Conservation (phyloP, 2,888 invertebrate species). For the Parnassius glacialis region DNA sequence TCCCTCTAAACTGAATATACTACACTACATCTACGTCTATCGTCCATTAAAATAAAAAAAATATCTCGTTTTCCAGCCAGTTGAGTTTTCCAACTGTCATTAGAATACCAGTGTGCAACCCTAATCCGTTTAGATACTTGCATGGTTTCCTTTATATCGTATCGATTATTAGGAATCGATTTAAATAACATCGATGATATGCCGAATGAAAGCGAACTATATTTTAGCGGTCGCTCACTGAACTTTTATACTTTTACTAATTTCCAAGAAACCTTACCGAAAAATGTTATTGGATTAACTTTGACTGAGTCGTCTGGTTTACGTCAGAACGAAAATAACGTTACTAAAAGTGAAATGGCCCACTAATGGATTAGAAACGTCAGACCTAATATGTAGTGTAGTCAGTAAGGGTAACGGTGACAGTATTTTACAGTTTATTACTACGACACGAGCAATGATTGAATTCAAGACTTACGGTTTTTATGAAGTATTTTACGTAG, state of each 20-base stretch:
- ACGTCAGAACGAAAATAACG: slow-evolving; percentile 4
- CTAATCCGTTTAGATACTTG: slow-evolving; percentile 22
- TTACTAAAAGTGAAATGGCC: slow-evolving; percentile 11
- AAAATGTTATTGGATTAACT: slow-evolving; percentile 20
- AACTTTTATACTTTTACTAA: slow-evolving; percentile 3
- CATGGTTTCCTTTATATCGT: slow-evolving; percentile 20
- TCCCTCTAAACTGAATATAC: too few species aligned
- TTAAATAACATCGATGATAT: not conserved
- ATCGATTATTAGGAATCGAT: slow-evolving; percentile 14
- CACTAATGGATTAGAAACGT: slow-evolving; percentile 21
- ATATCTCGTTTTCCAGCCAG: not conserved
- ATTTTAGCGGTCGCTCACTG: not conserved
- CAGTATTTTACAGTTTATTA: too few species aligned
- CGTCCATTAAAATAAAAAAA: too few species aligned
- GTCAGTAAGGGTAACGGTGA: too few species aligned
- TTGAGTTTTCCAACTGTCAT: slow-evolving; percentile 1
- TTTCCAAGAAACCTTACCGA: slow-evolving; percentile 22
- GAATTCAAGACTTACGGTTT: too few species aligned
- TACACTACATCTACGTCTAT: too few species aligned
- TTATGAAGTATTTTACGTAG: too few species aligned
- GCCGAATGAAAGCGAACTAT: not conserved
- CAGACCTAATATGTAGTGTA: not conserved
- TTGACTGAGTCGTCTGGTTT: slow-evolving; percentile 5
- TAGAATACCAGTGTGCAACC: slow-evolving; percentile 12
- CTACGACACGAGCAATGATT: too few species aligned